Conservation (phyloP, 1,140 invertebrate species). For the Pomacea maculata region DNA sequence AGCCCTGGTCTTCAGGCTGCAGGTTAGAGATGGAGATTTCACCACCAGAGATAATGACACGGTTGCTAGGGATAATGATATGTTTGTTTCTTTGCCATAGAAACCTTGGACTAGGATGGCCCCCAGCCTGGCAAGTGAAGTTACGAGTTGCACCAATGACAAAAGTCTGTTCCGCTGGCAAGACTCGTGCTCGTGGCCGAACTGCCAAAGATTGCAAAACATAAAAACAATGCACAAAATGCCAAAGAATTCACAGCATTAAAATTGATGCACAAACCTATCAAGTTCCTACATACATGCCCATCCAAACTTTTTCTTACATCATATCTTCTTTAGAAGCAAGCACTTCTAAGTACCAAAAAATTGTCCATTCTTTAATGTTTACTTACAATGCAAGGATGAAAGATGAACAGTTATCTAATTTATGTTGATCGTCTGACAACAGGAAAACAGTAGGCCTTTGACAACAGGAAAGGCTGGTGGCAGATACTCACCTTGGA, state of each 20-base stretch:
- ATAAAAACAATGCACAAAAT: background rate
- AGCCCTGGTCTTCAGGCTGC: slow-evolving; percentile 53
- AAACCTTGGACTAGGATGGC: slow-evolving; percentile 52
- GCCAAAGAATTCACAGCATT: background rate
- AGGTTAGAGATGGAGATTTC: slow-evolving; percentile 48
- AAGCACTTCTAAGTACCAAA: too few species aligned
- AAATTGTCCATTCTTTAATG: too few species aligned
- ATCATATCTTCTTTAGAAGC: too few species aligned
- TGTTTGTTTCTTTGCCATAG: slow-evolving; percentile 52
- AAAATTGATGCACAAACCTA: background rate
- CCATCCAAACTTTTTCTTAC: too few species aligned
- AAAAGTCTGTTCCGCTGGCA: slow-evolving; percentile 59
- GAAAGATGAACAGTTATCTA: too few species aligned
- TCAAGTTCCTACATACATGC: background rate
- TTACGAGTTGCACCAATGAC: slow-evolving; percentile 45
- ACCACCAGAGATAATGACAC: slow-evolving; percentile 38
- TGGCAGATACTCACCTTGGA: slow-evolving; percentile 51
- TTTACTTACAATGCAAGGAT: too few species aligned
- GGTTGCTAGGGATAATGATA: slow-evolving; percentile 39
- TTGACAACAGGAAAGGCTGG: too few species aligned
- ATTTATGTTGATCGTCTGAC: too few species aligned
- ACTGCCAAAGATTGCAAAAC: slow-evolving; percentile 47
- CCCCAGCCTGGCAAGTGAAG: slow-evolving; percentile 51
- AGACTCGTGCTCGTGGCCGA: slow-evolving; percentile 62
- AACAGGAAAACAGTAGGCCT: too few species aligned